A percentile compares a stretch with the other conserved stretches of the same genome.
phyloP scores from a whole-genome alignment of 2,113 vertebrate species.

The Miniopterus natalensis region DNA sequence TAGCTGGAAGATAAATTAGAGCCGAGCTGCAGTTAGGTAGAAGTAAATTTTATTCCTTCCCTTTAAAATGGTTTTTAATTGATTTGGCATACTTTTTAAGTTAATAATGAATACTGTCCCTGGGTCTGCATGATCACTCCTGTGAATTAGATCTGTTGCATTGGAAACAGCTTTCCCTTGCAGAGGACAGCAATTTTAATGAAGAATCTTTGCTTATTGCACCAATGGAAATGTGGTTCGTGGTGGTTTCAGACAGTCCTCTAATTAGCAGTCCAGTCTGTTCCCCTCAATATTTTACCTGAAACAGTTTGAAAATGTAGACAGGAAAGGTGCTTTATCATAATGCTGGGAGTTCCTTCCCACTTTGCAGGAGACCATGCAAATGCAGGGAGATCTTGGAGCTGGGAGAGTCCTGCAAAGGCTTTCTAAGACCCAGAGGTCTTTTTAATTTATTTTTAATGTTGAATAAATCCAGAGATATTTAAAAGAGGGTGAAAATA shows the following conservation, averaged over 20 bases:
- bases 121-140: slow-evolving; percentile 83
- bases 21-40: slow-evolving; percentile 79
- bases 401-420: neutral
- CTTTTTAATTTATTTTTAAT: neutral
- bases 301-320: slow-evolving; percentile 72
- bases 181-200: slow-evolving; percentile 87
- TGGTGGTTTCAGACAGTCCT: slow-evolving; percentile 83
- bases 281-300: slow-evolving; percentile 77
- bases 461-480: neutral
- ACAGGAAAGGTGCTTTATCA: slow-evolving; percentile 70
- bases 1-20: slow-evolving; percentile 88
- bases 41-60: slow-evolving; percentile 87
- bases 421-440: neutral
- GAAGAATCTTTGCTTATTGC: slow-evolving; percentile 83
- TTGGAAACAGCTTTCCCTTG: slow-evolving; percentile 82
- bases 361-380: neutral
- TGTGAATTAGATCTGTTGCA: slow-evolving; percentile 85
- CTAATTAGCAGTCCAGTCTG: slow-evolving; percentile 85
- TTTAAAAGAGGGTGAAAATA: slow-evolving; percentile 17
- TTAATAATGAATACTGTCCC: slow-evolving; percentile 87
- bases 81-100: slow-evolving; percentile 88
- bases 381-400: neutral
- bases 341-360: neutral
- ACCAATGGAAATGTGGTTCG: slow-evolving; percentile 80
- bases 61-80: slow-evolving; percentile 90